Base-by-base conservation (phyloP, 2,113 vertebrate genomes). In the Bujurquina vittata region DNA sequence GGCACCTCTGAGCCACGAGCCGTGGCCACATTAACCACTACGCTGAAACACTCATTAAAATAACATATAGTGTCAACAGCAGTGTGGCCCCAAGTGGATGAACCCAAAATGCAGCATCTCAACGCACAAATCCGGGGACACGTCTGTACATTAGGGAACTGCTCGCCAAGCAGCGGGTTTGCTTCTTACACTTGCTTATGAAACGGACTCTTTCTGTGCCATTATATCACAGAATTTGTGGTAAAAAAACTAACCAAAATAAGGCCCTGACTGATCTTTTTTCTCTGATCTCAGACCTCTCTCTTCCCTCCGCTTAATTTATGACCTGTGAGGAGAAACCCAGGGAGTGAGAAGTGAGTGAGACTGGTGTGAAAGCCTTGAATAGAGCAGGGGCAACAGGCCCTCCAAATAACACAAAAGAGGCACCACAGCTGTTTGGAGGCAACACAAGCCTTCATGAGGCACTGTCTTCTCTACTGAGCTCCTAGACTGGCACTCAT, bases 321-420 rank as follows among this genome's bases (percentile, higher is more conserved):
- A 95, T 95, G 95, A 94, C 90, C 93, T 94, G 94, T 85, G 93
- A 94, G 93, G 89, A 93, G 90, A 81, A 93, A 90, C 93, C 93
- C 93, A 89, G 90, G 85, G 93, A 94, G 94, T 94, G 94, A 95
- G 95, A 96, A 95, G 94, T 94, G 94, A 94, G 93, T 94, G 92
- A 93, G 94, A 93, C 92, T 92, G 93, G 94, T 95, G 93, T 95
- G 95, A 95, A 95, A 93, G 92, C 88, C 88, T 74, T 95, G 94
- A 95, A 96, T 94, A 93, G 94, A 95, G 89, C 84, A 76, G 90
- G 92, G 91, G 89, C 94, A 95, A 94, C 93, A 92, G 91, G 93
- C 94, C 93, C 85, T 90, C 89, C 90, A 94, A 94, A 94, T 85
- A 92, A 92, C 93, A 94, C 91, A 93, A 93, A 93, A 88, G 91